Base-by-base conservation (phyloP, 2,888 invertebrate genomes). In the Diploptera punctata region DNA sequence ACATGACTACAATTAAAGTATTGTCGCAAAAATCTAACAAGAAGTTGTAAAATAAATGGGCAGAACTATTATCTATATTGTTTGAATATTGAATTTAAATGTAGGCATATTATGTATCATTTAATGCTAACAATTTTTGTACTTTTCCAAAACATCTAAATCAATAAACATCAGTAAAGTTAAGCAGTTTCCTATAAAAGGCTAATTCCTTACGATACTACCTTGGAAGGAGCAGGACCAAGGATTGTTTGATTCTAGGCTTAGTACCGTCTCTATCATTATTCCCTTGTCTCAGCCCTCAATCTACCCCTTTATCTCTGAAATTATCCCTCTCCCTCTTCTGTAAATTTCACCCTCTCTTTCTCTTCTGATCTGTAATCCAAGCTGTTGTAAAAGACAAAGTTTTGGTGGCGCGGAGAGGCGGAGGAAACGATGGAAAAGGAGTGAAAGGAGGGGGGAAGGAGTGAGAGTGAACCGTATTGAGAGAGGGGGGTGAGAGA, bases 281-380 rank as follows among this genome's bases (percentile, higher is more conserved):
- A 70, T 70, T 70, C 60, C 49, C 62, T 43, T 65, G 70, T 70
- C 65, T 49, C 62, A 62, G 26, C 70, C 70, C 70, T 68, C 68
- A 67, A 67, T 73, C 70, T 70, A 67, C 67, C 71, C 68, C 71
- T 65, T 72, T 68, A 68, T 67, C 70, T 67, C 65, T 54, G 49
- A 19, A 68, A 26, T 29, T 54, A 47, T 19, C 72, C 68, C 31
- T 54, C 70, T 47, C 70, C 16, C 31, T 54, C 65, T 31, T 47
- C 52, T 65, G 68, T n/a, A 57, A 29, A 57, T 70, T 49, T 61
- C 70, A 60, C 61, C 19, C 67, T 67, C 47, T 61, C 70, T 61
- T 38, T 57, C 72, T 75, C 72, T 71, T 73, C 74, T 75, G 75
- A 75, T 76, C 75, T 77, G 76, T 77, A 76, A 76, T 77, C 76